Evolutionary conservation across 2,113 vertebrate genomes (phyloP).

Genomic region (Myotis yumanensis): DNA sequence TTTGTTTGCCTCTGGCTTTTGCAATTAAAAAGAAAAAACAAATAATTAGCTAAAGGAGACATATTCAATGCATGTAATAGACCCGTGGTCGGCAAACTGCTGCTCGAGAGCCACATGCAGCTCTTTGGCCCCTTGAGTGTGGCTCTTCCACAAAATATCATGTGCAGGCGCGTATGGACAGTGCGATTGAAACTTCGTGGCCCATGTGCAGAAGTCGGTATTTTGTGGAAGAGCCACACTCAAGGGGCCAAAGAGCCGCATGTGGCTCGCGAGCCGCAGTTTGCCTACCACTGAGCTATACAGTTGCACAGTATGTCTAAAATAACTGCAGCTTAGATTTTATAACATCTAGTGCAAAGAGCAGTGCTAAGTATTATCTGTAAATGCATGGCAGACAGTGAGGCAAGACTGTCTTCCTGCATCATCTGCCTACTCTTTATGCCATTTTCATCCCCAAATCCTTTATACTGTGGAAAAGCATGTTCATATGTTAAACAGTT

Average conservation of each 20-base stretch:
- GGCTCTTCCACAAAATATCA: too few relatives aligned
- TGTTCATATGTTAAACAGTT: neutral
- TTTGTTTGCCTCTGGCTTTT: neutral
- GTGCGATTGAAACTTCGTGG: too few relatives aligned
- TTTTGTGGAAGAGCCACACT: too few relatives aligned
- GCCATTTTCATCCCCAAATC: neutral
- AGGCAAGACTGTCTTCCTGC: neutral
- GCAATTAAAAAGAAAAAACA: conserved; percentile 2
- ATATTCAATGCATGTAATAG: neutral
- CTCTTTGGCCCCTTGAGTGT: too few relatives aligned
- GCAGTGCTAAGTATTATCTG: neutral
- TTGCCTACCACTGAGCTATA: too few relatives aligned
- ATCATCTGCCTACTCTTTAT: neutral
- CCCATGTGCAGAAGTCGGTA: too few relatives aligned
- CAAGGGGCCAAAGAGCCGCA: too few relatives aligned
- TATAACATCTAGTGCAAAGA: neutral
- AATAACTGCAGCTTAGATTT: neutral
- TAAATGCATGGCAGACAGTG: neutral
- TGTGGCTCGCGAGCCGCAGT: too few relatives aligned
- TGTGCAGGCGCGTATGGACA: too few relatives aligned
- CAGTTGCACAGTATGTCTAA: neutral
- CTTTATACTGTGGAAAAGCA: neutral
- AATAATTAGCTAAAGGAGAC: neutral
- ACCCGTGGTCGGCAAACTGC: neutral
- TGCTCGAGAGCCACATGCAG: too few relatives aligned